A percentile compares a stretch with the other conserved stretches of the same genome.
These are phyloP conservation scores for Lagria hirta DNA, from an alignment of 2,888 invertebrate species.

Conservation along the genomic window DNA sequence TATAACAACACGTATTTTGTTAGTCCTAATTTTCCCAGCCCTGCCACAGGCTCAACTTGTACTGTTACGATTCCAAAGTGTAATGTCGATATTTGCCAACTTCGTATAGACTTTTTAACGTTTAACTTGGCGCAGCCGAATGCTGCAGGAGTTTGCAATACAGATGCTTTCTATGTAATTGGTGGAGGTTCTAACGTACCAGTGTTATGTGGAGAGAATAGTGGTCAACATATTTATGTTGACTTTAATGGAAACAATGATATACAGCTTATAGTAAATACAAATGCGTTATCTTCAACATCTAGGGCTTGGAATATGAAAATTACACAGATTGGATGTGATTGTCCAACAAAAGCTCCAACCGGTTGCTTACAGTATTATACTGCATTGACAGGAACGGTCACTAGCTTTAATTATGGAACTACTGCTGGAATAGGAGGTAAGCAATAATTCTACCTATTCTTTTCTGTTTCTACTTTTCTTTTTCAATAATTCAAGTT, in stretches of 20 bases:
- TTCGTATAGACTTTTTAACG: conserved; percentile 76
- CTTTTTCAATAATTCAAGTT: no score
- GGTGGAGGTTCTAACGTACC: conserved; percentile 71
- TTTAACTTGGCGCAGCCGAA: conserved; percentile 71
- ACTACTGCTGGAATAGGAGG: no score
- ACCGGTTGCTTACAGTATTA: conserved; percentile 76
- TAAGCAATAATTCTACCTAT: no score
- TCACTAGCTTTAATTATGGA: conserved; percentile 75
- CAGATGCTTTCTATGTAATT: conserved; percentile 69
- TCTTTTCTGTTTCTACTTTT: no score
- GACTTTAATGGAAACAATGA: conserved; percentile 71
- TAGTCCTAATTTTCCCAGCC: conserved; percentile 72
- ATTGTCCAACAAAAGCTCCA: conserved; percentile 69
- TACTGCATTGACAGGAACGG: conserved; percentile 62
- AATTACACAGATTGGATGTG: conserved; percentile 71
- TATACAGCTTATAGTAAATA: conserved; percentile 65
- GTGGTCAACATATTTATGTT: conserved; percentile 75
- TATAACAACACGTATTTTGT: conserved; percentile 82
- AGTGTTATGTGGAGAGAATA: conserved; percentile 79
- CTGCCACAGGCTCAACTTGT: conserved; percentile 68
- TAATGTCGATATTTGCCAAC: conserved; percentile 67
- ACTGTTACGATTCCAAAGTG: conserved; percentile 69
- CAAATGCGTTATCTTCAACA: conserved; percentile 62
- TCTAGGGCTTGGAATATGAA: conserved; percentile 75
- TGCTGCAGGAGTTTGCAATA: conserved; percentile 68